Evolutionary conservation across 2,797 vertebrate species (phyloP).

Genomic region (Tragelaphus eurycerus): DNA sequence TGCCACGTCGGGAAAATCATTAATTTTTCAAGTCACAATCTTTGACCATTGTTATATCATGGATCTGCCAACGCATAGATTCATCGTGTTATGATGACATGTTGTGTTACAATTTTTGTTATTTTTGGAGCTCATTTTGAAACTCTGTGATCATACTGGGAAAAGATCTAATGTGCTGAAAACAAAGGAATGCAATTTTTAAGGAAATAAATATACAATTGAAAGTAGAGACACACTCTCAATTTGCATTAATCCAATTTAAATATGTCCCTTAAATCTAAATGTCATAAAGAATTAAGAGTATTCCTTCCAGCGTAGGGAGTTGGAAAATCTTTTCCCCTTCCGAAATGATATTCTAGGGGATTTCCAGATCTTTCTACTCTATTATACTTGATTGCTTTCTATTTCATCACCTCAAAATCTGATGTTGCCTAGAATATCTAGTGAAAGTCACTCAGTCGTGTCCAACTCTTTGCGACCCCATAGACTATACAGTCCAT

Average conservation of each 20-base stretch:
- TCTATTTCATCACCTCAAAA: neutral
- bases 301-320: neutral
- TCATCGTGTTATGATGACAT: neutral
- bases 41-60: neutral
- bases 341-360: slow-evolving; percentile 24
- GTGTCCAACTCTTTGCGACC: too few relatives aligned
- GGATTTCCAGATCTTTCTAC: slow-evolving; percentile 36
- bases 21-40: slow-evolving; percentile 21
- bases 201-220: neutral
- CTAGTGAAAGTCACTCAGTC: neutral
- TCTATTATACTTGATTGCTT: neutral
- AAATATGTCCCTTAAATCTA: neutral
- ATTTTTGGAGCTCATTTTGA: neutral
- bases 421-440: neutral
- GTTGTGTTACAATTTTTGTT: neutral
- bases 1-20: neutral
- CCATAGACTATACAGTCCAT: too few relatives aligned
- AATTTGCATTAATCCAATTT: neutral
- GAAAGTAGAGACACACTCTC: neutral
- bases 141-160: neutral
- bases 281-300: neutral
- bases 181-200: neutral
- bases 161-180: neutral
- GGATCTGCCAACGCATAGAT: neutral
- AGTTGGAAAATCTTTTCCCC: slow-evolving; percentile 8